These are phyloP conservation scores for Albula goreensis DNA, from an alignment of 2,113 vertebrate genomes.

Conservation along the genomic window DNA sequence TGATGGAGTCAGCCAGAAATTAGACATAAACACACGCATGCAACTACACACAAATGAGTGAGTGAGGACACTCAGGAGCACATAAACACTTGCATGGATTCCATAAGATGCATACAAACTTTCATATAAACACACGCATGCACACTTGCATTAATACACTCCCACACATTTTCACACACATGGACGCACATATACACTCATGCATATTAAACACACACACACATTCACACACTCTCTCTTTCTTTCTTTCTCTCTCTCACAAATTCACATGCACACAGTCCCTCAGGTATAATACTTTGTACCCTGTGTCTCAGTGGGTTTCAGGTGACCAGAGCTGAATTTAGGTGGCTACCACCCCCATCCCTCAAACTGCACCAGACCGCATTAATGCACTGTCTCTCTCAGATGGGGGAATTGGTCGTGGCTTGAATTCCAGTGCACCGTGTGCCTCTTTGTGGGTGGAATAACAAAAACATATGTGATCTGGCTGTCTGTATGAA, in stretches of 20 bases:
- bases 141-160: not conserved
- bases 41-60: not conserved
- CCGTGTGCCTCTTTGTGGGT: not conserved
- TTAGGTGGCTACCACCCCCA: too few species aligned
- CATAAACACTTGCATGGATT: not conserved
- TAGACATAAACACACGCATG: not conserved
- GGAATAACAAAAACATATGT: not conserved
- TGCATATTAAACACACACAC: not conserved
- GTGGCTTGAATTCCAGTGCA: too few species aligned
- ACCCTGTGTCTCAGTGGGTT: too few species aligned
- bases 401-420: not conserved
- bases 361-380: too few species aligned
- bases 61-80: not conserved
- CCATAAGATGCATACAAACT: too few species aligned
- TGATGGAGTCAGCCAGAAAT: not conserved
- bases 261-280: too few species aligned
- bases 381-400: not conserved
- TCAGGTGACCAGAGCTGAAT: too few species aligned
- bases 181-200: not conserved
- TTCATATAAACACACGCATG: not conserved
- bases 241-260: not conserved
- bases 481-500: not conserved
- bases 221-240: slow-evolving; percentile 7
- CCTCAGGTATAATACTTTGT: too few species aligned
- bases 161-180: not conserved